These are phyloP conservation scores for Ceryle rudis DNA, from an alignment of 2,797 vertebrate species.

Conservation along the genomic window DNA sequence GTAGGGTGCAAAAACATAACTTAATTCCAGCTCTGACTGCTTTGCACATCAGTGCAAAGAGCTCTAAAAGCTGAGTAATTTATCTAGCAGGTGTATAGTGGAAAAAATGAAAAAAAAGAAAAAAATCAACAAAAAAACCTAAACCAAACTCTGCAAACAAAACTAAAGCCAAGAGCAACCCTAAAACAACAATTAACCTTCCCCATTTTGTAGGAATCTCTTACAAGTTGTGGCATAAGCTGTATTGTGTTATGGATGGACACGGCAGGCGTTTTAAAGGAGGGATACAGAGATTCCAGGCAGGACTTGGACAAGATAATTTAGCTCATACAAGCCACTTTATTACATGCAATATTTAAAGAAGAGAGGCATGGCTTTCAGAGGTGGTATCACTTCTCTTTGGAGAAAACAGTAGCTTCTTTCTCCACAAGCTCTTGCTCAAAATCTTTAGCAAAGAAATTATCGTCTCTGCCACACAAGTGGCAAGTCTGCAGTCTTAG, in stretches of 20 bases:
- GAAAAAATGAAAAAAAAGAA: no score
- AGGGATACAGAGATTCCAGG: not conserved
- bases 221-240: not conserved
- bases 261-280: not conserved
- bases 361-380: not conserved
- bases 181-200: not conserved
- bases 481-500: not conserved
- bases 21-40: not conserved
- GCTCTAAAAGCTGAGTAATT: not conserved
- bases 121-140: not conserved
- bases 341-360: not conserved
- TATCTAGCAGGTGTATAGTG: not conserved
- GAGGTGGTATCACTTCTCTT: not conserved
- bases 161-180: not conserved
- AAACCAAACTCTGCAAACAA: no score
- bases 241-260: no score
- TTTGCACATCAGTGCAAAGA: not conserved
- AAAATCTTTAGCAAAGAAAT: not conserved
- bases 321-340: not conserved
- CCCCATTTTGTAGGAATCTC: not conserved
- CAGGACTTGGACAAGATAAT: not conserved
- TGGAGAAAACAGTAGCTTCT: not conserved
- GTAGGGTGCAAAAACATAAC: not conserved
- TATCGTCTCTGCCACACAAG: accelerated
- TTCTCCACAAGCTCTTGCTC: not conserved